These are phyloP conservation scores for Genyomyrus donnyi DNA, from an alignment of 2,113 vertebrate genomes.

Conservation along the genomic window DNA sequence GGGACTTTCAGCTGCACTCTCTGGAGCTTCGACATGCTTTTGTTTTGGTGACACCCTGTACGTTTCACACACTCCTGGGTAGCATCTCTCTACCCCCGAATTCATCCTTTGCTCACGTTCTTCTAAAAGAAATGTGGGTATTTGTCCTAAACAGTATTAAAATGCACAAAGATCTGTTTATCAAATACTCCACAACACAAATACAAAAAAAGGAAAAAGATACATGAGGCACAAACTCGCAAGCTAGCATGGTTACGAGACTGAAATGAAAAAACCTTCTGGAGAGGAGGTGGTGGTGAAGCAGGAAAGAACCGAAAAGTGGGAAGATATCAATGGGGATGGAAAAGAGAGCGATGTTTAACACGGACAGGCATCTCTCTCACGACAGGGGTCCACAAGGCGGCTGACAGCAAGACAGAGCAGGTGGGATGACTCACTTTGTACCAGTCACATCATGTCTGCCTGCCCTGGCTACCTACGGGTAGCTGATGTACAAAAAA, in stretches of 20 bases:
- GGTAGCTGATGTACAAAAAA: constrained; percentile 99
- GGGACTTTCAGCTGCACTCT: not conserved
- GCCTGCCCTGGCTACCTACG: constrained; percentile 99
- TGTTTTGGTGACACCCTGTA: not conserved
- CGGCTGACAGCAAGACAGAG: constrained; percentile 67
- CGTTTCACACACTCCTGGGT: not conserved
- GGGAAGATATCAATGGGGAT: constrained; percentile 58
- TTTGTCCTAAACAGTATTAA: constrained; percentile 51
- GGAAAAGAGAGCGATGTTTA: constrained; percentile 66
- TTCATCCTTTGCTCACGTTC: not conserved
- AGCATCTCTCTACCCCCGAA: not conserved
- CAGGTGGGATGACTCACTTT: constrained; percentile 98
- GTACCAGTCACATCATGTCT: constrained; percentile 99
- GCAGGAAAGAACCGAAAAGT: constrained; percentile 46
- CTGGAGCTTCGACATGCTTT: not conserved
- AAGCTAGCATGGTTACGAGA: constrained; percentile 67
- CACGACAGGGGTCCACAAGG: constrained; percentile 75
- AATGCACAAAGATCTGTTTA: not conserved
- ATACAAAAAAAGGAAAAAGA: constrained; percentile 58
- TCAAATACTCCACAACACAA: constrained; percentile 53
- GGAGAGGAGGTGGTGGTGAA: constrained; percentile 57
- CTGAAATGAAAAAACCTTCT: constrained; percentile 61
- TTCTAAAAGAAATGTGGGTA: not conserved
- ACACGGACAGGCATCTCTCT: constrained; percentile 83
- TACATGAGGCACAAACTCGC: constrained; percentile 62